Evolutionary conservation across 92 coral and sea anemone species (phyloP).

Genomic region (Palythoa grandis): DNA sequence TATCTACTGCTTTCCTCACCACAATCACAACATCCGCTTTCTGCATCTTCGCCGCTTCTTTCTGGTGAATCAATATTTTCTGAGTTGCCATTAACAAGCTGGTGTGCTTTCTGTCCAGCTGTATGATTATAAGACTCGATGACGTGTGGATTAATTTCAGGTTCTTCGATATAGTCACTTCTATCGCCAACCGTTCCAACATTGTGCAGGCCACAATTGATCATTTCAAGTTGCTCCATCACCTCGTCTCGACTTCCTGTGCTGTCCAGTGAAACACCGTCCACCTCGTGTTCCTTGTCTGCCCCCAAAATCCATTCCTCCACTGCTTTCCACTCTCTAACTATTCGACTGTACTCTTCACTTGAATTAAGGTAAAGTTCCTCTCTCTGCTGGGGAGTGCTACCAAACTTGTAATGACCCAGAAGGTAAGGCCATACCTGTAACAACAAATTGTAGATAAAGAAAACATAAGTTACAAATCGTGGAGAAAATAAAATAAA

Average conservation of each 20-base stretch:
- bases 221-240: conserved; percentile 90
- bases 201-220: conserved; percentile 70
- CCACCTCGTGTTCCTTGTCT: conserved; percentile 86
- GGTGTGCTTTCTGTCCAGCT: conserved; percentile 39
- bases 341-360: conserved; percentile 66
- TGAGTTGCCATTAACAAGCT: conserved; percentile 65
- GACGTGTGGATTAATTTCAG: conserved; percentile 69
- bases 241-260: conserved; percentile 94
- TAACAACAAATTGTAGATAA: background rate
- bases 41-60: conserved; percentile 75
- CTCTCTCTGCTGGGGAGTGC: conserved; percentile 79
- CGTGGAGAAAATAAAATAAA: background rate
- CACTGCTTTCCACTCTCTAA: conserved; percentile 93
- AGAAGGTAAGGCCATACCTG: conserved; percentile 97
- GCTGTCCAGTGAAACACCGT: conserved; percentile 93
- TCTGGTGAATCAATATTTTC: conserved; percentile 55
- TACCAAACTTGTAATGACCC: conserved; percentile 89
- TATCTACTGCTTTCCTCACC: conserved; percentile 69
- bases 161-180: conserved; percentile 68
- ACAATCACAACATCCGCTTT: conserved; percentile 93
- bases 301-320: conserved; percentile 77
- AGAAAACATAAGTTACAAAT: background rate
- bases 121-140: conserved; percentile 44
- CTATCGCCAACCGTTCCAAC: conserved; percentile 51
- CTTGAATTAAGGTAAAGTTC: conserved; percentile 62